These are phyloP conservation scores for Lithosia quadra DNA, from an alignment of 2,888 invertebrate genomes.

Conservation along the genomic window DNA sequence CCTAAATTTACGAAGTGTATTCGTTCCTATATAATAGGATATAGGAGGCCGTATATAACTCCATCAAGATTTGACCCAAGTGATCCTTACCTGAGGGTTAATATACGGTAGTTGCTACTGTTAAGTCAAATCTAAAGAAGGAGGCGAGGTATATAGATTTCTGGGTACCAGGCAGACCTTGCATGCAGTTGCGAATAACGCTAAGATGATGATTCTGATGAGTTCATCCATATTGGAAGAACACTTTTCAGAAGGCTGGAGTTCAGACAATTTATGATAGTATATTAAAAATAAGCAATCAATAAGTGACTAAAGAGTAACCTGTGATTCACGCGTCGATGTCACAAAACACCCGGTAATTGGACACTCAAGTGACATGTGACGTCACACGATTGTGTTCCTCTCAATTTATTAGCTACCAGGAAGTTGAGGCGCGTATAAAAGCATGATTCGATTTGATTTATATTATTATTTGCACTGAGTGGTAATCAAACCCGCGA, in stretches of 20 bases:
- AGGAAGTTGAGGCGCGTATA: too few species aligned
- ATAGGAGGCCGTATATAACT: too few species aligned
- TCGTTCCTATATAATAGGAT: neutral
- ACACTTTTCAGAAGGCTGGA: neutral
- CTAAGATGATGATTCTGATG: neutral
- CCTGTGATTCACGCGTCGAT: slow-evolving; percentile 1
- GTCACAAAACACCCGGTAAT: slow-evolving; percentile 35
- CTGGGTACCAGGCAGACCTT: too few species aligned
- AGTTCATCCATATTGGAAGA: neutral
- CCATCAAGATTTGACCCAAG: too few species aligned
- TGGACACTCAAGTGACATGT: slow-evolving; percentile 51
- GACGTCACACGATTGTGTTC: slow-evolving; percentile 20
- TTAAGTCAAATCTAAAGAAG: neutral
- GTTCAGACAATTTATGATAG: neutral
- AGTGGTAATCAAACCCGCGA: too few species aligned
- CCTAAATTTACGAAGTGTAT: too few species aligned
- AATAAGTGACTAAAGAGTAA: neutral
- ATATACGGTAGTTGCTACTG: too few species aligned
- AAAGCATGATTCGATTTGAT: too few species aligned
- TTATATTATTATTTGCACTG: too few species aligned
- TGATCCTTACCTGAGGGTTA: neutral
- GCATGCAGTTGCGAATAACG: neutral
- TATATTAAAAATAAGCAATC: neutral
- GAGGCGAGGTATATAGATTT: too few species aligned
- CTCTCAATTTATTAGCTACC: slow-evolving; percentile 13